Conservation (phyloP, 2,113 vertebrate genomes). For the Cromileptes altivelis region DNA sequence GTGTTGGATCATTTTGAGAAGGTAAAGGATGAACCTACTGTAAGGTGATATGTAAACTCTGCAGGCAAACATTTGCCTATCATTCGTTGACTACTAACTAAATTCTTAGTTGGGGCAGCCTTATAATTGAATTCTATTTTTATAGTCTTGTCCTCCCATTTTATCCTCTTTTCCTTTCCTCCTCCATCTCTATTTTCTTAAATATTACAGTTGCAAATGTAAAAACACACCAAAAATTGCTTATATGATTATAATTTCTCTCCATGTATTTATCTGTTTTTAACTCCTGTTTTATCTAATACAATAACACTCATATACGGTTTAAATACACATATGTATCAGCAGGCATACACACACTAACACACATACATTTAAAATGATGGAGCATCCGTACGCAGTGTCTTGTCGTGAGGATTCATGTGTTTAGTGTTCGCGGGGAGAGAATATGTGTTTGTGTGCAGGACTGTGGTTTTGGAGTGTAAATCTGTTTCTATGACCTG, state of each 20-base stretch:
- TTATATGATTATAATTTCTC: background rate
- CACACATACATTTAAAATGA: slow-evolving; percentile 1
- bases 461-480: background rate
- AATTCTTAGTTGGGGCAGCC: too few species aligned
- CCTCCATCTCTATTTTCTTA: background rate
- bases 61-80: too few species aligned
- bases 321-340: background rate
- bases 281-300: background rate
- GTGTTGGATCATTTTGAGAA: too few species aligned
- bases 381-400: too few species aligned
- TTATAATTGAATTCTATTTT: too few species aligned
- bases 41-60: too few species aligned
- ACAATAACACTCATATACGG: background rate
- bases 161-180: background rate
- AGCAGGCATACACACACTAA: background rate
- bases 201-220: background rate
- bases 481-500: slow-evolving; percentile 40
- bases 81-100: too few species aligned
- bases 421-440: slow-evolving; percentile 3
- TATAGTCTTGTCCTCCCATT: background rate
- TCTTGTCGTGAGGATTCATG: slow-evolving; percentile 5
- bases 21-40: too few species aligned
- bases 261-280: background rate
- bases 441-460: background rate
- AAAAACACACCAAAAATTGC: background rate